Evolutionary conservation across 2,113 vertebrate genomes (phyloP).

Genomic region (Caretta caretta): DNA sequence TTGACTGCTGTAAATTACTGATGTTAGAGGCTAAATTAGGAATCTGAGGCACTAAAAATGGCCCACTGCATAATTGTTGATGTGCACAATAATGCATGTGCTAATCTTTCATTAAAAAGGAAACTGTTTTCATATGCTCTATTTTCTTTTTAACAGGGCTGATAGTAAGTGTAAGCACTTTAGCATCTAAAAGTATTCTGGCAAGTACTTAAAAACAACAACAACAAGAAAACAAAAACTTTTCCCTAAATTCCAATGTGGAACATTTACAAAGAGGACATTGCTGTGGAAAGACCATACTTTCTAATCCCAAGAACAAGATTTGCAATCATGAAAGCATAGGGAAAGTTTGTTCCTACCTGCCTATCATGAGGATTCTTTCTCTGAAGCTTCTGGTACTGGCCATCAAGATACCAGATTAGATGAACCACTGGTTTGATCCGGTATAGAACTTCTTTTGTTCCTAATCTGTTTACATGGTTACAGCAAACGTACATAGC

Average conservation of each 20-base stretch:
- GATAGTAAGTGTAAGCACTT: not conserved
- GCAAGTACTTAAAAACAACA: not conserved
- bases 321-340: not conserved
- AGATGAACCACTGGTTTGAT: not conserved
- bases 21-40: not conserved
- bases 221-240: not conserved
- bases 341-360: not conserved
- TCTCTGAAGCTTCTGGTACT: not conserved
- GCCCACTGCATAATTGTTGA: not conserved
- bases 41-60: not conserved
- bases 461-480: not conserved
- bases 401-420: not conserved
- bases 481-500: not conserved
- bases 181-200: not conserved
- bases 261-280: not conserved
- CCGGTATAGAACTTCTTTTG: not conserved
- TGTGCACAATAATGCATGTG: not conserved
- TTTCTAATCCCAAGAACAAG: not conserved
- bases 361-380: not conserved
- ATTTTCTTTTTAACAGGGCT: not conserved
- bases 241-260: not conserved
- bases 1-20: not conserved
- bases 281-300: not conserved
- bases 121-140: not conserved
- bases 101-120: not conserved